phyloP scores from a whole-genome alignment of 2,797 vertebrate genomes.

The Eidolon dupreanum region DNA sequence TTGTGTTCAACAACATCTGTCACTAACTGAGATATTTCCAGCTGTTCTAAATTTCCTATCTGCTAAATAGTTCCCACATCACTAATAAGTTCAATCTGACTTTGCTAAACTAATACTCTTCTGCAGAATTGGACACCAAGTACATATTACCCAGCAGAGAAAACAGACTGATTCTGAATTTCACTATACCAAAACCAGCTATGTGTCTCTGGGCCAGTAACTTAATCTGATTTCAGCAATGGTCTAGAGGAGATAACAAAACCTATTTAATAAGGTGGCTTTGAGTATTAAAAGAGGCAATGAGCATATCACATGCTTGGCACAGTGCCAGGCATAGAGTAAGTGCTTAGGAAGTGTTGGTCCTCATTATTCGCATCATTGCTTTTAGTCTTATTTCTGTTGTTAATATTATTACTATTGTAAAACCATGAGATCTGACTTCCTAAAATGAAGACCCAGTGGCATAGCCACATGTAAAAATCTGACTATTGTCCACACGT shows the following conservation, averaged over 20 bases:
- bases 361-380: neutral
- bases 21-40: slow-evolving; percentile 49
- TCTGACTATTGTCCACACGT: neutral
- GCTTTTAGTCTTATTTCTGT: neutral
- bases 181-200: neutral
- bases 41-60: neutral
- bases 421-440: neutral
- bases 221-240: neutral
- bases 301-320: neutral
- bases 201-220: neutral
- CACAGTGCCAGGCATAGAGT: neutral
- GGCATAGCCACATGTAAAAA: neutral
- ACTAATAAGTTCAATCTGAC: slow-evolving; percentile 52
- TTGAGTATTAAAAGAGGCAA: neutral
- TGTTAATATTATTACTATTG: neutral
- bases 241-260: neutral
- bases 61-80: slow-evolving; percentile 44
- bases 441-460: neutral
- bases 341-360: neutral
- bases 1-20: slow-evolving; percentile 63
- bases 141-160: neutral
- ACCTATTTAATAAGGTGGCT: neutral
- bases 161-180: neutral
- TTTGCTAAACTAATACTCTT: neutral
- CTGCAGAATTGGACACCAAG: neutral